A percentile compares a stretch with the other conserved stretches of the same genome.
Evolutionary conservation across 2,888 invertebrate genomes (phyloP).

Genomic region (Lycocerus yunnanus): DNA sequence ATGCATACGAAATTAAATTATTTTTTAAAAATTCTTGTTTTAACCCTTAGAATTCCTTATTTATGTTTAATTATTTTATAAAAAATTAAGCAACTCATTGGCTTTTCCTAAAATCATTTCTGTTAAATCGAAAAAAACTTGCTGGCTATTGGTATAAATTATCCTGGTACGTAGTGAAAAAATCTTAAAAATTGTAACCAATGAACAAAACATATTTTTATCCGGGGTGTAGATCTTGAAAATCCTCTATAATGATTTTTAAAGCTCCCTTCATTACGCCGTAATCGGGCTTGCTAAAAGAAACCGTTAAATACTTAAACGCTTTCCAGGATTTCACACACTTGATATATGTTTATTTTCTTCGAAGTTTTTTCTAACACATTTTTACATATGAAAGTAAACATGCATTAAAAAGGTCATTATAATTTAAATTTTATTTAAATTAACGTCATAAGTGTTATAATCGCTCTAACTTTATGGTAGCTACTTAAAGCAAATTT

Average conservation of each 20-base stretch:
- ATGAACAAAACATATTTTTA: constrained; percentile 28
- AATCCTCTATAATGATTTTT: constrained; percentile 43
- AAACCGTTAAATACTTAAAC: constrained; percentile 27
- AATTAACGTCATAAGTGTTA: background rate
- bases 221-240: constrained; percentile 33
- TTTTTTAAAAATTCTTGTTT: background rate
- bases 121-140: background rate
- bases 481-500: background rate
- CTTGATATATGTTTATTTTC: constrained; percentile 25
- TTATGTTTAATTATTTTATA: background rate
- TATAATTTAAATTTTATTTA: background rate
- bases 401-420: background rate
- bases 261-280: constrained; percentile 41
- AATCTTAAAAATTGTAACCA: constrained; percentile 8
- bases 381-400: background rate
- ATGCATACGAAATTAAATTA: background rate
- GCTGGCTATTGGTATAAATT: background rate
- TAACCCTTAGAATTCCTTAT: background rate
- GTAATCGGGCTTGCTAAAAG: constrained; percentile 35
- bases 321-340: constrained; percentile 12
- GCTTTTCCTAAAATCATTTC: background rate
- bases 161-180: background rate
- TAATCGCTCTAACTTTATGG: background rate
- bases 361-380: background rate
- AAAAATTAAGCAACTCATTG: background rate